Evolutionary conservation across 2,113 vertebrate species (phyloP).

Genomic region (Tauraco erythrolophus): DNA sequence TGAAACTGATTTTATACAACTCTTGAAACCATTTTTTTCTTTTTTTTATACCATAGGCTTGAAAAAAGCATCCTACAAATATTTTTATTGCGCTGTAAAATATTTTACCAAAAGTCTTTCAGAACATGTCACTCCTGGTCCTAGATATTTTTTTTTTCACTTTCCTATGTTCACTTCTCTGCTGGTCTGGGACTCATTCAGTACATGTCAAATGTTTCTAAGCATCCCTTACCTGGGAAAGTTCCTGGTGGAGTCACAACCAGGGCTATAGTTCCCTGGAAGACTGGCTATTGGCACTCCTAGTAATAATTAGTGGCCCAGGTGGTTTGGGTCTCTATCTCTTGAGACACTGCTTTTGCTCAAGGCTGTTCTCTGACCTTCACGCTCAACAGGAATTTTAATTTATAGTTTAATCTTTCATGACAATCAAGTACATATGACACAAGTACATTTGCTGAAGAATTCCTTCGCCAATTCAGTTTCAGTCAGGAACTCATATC

Average conservation of each 20-base stretch:
- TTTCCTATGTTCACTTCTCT: not conserved
- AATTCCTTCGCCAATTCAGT: not conserved
- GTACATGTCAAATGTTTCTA: not conserved
- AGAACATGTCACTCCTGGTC: not conserved
- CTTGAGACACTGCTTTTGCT: not conserved
- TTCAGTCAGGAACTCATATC: not conserved
- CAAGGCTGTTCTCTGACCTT: not conserved
- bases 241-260: not conserved
- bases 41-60: not conserved
- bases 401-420: not conserved
- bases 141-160: not conserved
- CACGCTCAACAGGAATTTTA: not conserved
- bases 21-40: not conserved
- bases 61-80: not conserved
- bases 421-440: not conserved
- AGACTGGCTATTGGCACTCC: not conserved
- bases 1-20: not conserved
- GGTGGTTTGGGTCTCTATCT: not conserved
- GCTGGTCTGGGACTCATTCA: not conserved
- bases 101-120: not conserved
- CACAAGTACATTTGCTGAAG: not conserved
- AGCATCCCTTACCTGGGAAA: not conserved
- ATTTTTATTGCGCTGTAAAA: not conserved
- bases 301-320: not conserved
- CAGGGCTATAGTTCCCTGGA: not conserved